Conservation (phyloP, 2,888 invertebrate genomes). For the Amblyjoppa proteus region DNA sequence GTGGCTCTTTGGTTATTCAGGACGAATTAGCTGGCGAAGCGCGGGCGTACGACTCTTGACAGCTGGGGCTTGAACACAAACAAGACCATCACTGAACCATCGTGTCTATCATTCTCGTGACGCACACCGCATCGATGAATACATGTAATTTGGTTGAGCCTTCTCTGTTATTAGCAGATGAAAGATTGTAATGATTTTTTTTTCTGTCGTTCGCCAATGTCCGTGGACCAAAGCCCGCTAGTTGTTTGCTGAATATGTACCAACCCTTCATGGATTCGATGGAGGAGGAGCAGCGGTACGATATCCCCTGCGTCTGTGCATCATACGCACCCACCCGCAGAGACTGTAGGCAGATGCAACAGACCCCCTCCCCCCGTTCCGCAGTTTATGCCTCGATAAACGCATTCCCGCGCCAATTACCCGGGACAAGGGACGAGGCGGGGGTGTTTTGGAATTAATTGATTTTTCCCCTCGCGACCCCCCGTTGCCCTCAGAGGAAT, state of each 20-base stretch:
- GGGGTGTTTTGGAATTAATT: constrained; percentile 80
- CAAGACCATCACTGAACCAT: constrained; percentile 23
- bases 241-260: constrained; percentile 52
- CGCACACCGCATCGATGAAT: constrained; percentile 75
- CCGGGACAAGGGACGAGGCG: constrained; percentile 74
- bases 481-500: constrained; percentile 46
- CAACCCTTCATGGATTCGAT: constrained; percentile 43
- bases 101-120: constrained; percentile 21
- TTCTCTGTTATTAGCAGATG: constrained; percentile 83
- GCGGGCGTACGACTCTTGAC: constrained; percentile 3
- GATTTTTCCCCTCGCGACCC: constrained; percentile 75
- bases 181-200: constrained; percentile 84
- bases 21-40: constrained; percentile 21
- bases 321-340: constrained; percentile 68
- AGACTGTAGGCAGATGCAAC: constrained; percentile 49
- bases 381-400: constrained; percentile 82
- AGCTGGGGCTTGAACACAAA: constrained; percentile 16
- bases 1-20: not conserved
- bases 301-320: constrained; percentile 36
- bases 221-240: constrained; percentile 45
- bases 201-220: constrained; percentile 58
- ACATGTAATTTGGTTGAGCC: constrained; percentile 80
- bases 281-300: not conserved
- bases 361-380: constrained; percentile 69
- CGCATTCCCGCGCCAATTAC: constrained; percentile 83